phyloP scores from a whole-genome alignment of 2,888 invertebrate species.

The Patella ulyssiponensis region DNA sequence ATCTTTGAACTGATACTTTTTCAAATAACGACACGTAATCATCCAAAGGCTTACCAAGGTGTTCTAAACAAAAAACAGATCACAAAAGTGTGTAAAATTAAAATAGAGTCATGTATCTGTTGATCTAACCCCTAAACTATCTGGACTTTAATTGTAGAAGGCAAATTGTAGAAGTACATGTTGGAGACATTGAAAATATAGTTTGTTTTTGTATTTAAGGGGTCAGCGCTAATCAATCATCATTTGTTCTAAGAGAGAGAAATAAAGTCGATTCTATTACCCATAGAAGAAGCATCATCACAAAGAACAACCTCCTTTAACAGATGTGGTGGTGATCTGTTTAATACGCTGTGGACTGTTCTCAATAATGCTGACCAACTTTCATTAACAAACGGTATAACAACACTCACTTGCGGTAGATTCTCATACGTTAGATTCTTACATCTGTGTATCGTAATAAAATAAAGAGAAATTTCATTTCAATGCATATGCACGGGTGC shows the following conservation, averaged over 20 bases:
- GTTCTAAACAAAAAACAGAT: neutral
- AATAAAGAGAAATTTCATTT: neutral
- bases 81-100: too few relatives aligned
- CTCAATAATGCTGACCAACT: neutral
- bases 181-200: too few relatives aligned
- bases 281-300: conserved; percentile 7
- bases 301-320: neutral
- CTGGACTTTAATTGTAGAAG: too few relatives aligned
- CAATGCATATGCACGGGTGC: too few relatives aligned
- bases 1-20: neutral
- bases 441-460: neutral
- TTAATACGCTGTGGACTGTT: conserved; percentile 1
- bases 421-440: neutral
- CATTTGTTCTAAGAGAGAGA: too few relatives aligned
- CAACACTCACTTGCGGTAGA: conserved; percentile 7
- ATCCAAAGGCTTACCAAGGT: neutral
- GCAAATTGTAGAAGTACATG: too few relatives aligned
- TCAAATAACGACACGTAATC: neutral
- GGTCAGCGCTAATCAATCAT: too few relatives aligned
- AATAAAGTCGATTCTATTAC: neutral
- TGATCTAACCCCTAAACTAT: too few relatives aligned
- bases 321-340: neutral
- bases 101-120: too few relatives aligned
- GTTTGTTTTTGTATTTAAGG: too few relatives aligned
- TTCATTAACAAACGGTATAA: conserved; percentile 6